Evolutionary conservation across 2,113 vertebrate genomes (phyloP).

Genomic region (Mola mola): DNA sequence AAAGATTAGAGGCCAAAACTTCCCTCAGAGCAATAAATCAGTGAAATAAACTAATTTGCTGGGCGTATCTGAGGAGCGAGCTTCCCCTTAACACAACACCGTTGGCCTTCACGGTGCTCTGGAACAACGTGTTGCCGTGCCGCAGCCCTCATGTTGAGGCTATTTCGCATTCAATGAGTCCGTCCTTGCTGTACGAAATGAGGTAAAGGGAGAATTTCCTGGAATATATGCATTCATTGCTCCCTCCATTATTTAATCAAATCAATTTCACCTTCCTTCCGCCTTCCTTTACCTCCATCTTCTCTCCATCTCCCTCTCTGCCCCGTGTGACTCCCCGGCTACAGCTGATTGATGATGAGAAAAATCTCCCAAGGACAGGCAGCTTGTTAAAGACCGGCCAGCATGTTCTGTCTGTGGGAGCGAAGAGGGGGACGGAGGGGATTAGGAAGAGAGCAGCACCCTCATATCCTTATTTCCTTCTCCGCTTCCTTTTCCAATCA

Average conservation of each 20-base stretch:
- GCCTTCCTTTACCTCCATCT: conserved; percentile 12
- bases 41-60: conserved; percentile 1
- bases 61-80: conserved; percentile 6
- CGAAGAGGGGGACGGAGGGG: conserved; percentile 16
- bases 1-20: conserved; percentile 31
- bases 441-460: conserved; percentile 31
- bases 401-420: conserved; percentile 42
- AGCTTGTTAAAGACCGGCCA: conserved; percentile 68
- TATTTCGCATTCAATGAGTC: conserved; percentile 37
- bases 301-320: conserved; percentile 19
- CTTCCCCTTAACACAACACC: conserved; percentile 3
- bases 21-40: conserved; percentile 37
- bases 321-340: conserved; percentile 40
- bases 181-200: background rate
- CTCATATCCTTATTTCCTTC: conserved; percentile 19
- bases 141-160: too few species aligned
- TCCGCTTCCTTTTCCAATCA: background rate
- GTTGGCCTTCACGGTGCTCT: background rate
- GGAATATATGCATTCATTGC: conserved; percentile 41
- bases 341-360: conserved; percentile 73
- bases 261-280: conserved; percentile 33
- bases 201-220: conserved; percentile 9
- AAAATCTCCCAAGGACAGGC: conserved; percentile 72
- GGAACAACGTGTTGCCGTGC: conserved; percentile 32
- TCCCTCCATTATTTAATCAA: conserved; percentile 61